A percentile compares a stretch with the other conserved stretches of the same genome.
These are phyloP conservation scores for Haliclona indistincta DNA, from an alignment of 37 sponge, comb jelly and placozoan genomes.

Conservation along the genomic window DNA sequence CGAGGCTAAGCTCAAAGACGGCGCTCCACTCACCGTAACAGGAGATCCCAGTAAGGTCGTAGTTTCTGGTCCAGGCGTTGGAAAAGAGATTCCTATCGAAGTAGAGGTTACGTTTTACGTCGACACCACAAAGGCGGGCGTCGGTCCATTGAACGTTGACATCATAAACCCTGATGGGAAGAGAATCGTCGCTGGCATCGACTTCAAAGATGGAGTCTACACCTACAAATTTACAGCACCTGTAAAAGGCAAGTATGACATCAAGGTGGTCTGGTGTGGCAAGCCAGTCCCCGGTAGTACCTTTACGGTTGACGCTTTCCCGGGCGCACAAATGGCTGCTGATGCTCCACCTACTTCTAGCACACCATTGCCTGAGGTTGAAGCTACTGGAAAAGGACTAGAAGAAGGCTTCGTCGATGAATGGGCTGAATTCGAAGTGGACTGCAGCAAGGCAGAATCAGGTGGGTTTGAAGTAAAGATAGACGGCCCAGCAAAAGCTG, in stretches of 20 bases:
- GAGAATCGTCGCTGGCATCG: not conserved
- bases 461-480: conserved; percentile 65
- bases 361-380: conserved; percentile 80
- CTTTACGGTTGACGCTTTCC: conserved; percentile 24
- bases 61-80: conserved; percentile 54
- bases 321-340: not conserved
- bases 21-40: conserved; percentile 48
- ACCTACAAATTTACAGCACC: conserved; percentile 6
- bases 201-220: conserved; percentile 11
- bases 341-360: conserved; percentile 73
- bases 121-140: conserved; percentile 17
- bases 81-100: conserved; percentile 28
- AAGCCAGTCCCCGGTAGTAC: conserved; percentile 31
- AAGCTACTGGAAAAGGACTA: conserved; percentile 89
- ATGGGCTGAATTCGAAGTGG: conserved; percentile 77
- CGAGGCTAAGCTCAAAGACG: conserved; percentile 66
- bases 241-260: not conserved
- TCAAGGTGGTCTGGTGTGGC: conserved; percentile 15
- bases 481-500: conserved; percentile 44
- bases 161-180: not conserved
- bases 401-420: conserved; percentile 73
- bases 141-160: not conserved
- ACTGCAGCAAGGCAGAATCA: conserved; percentile 56
- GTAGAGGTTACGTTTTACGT: conserved; percentile 20
- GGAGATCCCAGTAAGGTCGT: conserved; percentile 51